These are phyloP conservation scores for Microtus oregoni DNA, from an alignment of 2,113 vertebrate genomes.

Conservation along the genomic window DNA sequence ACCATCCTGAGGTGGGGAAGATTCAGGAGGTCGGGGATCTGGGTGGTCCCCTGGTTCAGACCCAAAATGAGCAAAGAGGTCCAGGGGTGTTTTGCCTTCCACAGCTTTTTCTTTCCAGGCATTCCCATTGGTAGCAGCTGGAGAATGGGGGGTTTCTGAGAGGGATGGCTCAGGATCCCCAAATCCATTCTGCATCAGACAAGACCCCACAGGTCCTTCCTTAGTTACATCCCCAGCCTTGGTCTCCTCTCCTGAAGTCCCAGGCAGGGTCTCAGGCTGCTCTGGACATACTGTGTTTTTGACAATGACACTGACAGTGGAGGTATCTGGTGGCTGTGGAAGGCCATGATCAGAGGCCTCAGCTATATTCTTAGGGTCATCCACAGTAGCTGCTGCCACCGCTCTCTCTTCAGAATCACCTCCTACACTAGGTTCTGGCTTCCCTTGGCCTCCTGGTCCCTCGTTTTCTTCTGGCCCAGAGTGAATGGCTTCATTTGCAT, in stretches of 20 bases:
- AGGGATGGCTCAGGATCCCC: conserved; percentile 76
- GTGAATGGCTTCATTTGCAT: conserved; percentile 96
- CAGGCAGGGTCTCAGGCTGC: conserved; percentile 83
- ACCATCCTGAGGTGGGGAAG: conserved; percentile 61
- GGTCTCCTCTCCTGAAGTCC: conserved; percentile 60
- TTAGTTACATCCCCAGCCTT: conserved; percentile 81
- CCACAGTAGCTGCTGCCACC: background rate
- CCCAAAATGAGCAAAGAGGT: conserved; percentile 86
- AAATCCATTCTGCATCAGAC: conserved; percentile 88
- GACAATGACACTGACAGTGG: conserved; percentile 96
- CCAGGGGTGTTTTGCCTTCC: conserved; percentile 81
- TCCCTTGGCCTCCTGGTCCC: conserved; percentile 77
- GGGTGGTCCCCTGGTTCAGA: conserved; percentile 71
- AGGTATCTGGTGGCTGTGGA: conserved; percentile 85
- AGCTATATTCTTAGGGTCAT: conserved; percentile 27
- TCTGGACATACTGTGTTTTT: conserved; percentile 94
- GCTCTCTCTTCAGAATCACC: conserved; percentile 54
- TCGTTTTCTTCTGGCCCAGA: conserved; percentile 92
- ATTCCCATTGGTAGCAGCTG: conserved; percentile 77
- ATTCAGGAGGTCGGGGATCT: conserved; percentile 54
- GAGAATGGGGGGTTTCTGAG: conserved; percentile 59
- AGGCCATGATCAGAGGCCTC: conserved; percentile 78
- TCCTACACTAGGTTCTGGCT: conserved; percentile 70
- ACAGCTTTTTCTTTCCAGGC: conserved; percentile 82
- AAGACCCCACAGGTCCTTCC: conserved; percentile 67